Conservation (phyloP, 2,888 invertebrate genomes). For the Catocala sponsa region DNA sequence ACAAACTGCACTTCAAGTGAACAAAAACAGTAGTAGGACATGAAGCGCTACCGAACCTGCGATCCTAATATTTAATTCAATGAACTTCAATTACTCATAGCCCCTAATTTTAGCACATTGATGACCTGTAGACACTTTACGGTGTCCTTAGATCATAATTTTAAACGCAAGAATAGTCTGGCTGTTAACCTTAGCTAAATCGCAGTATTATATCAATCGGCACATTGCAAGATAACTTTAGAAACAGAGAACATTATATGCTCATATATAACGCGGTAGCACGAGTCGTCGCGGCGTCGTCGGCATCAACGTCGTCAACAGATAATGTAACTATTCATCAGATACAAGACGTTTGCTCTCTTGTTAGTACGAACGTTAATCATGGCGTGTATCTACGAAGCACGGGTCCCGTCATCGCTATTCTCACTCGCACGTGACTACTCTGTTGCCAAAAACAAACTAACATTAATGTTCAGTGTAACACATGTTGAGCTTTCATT, state of each 20-base stretch:
- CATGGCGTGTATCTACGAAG: slow-evolving; percentile 27
- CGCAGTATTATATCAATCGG: too few species aligned
- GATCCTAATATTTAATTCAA: too few species aligned
- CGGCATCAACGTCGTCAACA: slow-evolving; percentile 17
- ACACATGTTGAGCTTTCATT: slow-evolving; percentile 42
- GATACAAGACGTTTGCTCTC: slow-evolving; percentile 30
- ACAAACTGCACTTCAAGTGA: too few species aligned
- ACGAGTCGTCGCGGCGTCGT: too few species aligned
- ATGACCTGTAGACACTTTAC: too few species aligned
- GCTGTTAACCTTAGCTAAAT: neutral
- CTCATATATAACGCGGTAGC: too few species aligned
- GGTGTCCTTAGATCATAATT: neutral
- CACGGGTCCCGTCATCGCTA: slow-evolving; percentile 53
- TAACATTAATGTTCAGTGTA: slow-evolving; percentile 28
- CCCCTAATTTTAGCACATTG: too few species aligned
- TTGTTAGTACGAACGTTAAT: slow-evolving; percentile 30
- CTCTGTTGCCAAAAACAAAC: slow-evolving; percentile 52
- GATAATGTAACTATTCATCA: slow-evolving; percentile 21
- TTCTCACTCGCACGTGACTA: slow-evolving; percentile 54
- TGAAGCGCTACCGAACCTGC: too few species aligned
- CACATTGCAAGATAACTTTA: too few species aligned
- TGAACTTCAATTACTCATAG: too few species aligned
- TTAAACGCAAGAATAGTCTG: neutral
- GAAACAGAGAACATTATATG: too few species aligned
- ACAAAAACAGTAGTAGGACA: too few species aligned